A percentile compares a stretch with the other conserved stretches of the same genome.
Conservation (phyloP, 2,888 invertebrate species). For the Oligia fasciuncula region DNA sequence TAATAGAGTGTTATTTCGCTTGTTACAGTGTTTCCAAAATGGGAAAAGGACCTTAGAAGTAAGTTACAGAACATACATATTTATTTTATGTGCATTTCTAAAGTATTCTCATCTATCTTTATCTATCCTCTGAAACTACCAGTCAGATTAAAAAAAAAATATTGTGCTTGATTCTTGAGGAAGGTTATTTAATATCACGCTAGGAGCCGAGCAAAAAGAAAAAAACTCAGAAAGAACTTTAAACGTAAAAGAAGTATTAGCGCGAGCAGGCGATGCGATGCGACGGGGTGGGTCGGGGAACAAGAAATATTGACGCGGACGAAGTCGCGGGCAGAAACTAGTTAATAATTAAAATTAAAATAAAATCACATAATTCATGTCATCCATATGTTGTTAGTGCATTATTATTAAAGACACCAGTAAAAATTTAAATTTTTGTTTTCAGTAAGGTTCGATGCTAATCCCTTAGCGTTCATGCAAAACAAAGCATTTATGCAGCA, state of each 20-base stretch:
- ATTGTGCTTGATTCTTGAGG: neutral
- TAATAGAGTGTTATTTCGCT: neutral
- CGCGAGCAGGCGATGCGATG: too few species aligned
- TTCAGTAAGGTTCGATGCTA: neutral
- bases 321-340: too few species aligned
- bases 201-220: too few species aligned
- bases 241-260: too few species aligned
- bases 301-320: too few species aligned
- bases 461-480: accelerated
- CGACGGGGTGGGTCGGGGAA: too few species aligned
- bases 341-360: neutral
- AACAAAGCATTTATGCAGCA: neutral
- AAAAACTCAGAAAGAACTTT: too few species aligned
- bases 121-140: too few species aligned
- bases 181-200: too few species aligned
- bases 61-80: neutral
- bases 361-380: neutral
- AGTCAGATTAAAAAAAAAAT: neutral
- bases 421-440: neutral
- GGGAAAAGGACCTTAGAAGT: neutral
- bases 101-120: too few species aligned
- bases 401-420: neutral
- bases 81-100: neutral
- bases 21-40: neutral
- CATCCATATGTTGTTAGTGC: neutral